Percentiles rank a stretch among this genome's conserved stretches.
phyloP scores from a whole-genome alignment of 2,797 vertebrate species.

The Chromobotia macracanthus region DNA sequence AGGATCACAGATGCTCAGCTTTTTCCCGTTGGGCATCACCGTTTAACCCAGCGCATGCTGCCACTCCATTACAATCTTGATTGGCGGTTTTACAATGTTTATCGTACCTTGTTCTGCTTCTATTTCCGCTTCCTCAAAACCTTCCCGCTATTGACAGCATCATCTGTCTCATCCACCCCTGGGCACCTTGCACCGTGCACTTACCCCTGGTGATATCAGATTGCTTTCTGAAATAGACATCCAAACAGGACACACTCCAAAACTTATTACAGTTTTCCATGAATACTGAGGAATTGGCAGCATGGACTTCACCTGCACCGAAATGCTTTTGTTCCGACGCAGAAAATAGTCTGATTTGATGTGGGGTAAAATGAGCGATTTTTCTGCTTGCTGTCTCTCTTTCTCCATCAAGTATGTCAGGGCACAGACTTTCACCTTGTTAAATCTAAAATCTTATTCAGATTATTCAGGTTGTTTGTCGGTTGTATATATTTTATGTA shows the following conservation, averaged over 20 bases:
- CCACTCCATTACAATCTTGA: conserved; percentile 77
- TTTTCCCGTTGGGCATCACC: conserved; percentile 63
- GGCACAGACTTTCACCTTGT: not conserved
- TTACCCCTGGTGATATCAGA: conserved; percentile 50
- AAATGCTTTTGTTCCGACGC: conserved; percentile 27
- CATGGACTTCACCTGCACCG: conserved; percentile 31
- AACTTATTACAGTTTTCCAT: conserved; percentile 47
- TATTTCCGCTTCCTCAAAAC: conserved; percentile 72
- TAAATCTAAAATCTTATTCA: not conserved
- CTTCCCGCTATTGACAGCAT: conserved; percentile 61
- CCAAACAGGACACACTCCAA: conserved; percentile 40
- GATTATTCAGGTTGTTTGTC: not conserved
- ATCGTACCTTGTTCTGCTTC: conserved; percentile 72
- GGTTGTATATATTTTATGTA: not conserved
- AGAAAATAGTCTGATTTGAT: conserved; percentile 31
- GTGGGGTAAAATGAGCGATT: too few relatives aligned
- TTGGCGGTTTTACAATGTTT: conserved; percentile 70
- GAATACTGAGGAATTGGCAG: conserved; percentile 12
- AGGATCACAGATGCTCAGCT: conserved; percentile 70
- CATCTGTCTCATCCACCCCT: conserved; percentile 34
- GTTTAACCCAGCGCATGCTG: conserved; percentile 75
- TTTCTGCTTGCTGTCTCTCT: too few relatives aligned
- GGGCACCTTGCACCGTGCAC: conserved; percentile 40
- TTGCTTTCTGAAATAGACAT: conserved; percentile 54
- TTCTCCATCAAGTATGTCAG: not conserved